A percentile compares a stretch with the other conserved stretches of the same genome.
These are phyloP conservation scores for Drosophila barbarae DNA, from an alignment of 2,888 invertebrate species.

Conservation along the genomic window DNA sequence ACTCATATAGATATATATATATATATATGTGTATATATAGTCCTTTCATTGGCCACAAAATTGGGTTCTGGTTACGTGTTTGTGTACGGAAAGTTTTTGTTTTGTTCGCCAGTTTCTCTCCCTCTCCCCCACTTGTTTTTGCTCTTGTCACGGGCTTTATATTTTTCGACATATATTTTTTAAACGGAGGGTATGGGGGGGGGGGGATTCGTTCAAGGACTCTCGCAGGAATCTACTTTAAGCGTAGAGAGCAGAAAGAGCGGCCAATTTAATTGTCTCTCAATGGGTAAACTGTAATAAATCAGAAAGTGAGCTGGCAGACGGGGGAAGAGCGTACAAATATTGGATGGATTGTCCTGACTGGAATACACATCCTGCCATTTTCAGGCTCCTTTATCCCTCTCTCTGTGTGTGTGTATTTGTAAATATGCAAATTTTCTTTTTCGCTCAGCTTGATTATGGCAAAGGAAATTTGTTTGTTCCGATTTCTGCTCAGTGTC, in stretches of 20 bases:
- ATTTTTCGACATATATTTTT: conserved; percentile 34
- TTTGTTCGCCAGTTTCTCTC: conserved; percentile 15
- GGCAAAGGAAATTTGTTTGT: conserved; percentile 34
- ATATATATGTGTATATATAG: background rate
- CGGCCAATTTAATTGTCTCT: conserved; percentile 62
- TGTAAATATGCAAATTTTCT: conserved; percentile 65
- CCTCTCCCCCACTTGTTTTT: conserved; percentile 13
- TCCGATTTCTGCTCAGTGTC: conserved; percentile 15
- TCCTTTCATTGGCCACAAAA: conserved; percentile 56
- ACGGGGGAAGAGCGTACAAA: conserved; percentile 4
- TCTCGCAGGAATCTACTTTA: conserved; percentile 8
- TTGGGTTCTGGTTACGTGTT: conserved; percentile 56
- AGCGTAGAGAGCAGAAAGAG: background rate
- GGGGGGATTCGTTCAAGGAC: background rate
- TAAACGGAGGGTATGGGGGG: background rate
- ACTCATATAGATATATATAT: background rate
- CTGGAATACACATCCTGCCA: conserved; percentile 17
- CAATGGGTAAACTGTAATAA: conserved; percentile 54
- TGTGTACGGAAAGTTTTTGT: conserved; percentile 33
- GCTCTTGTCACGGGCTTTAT: conserved; percentile 33
- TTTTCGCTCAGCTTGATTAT: conserved; percentile 41
- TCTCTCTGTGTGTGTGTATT: background rate
- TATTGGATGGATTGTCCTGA: conserved; percentile 23
- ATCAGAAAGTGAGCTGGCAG: conserved; percentile 37
- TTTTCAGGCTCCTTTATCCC: conserved; percentile 4